Evolutionary conservation across 2,797 vertebrate genomes (phyloP), one percentile per base, ranked within the genome.

Genomic region (Onychomys leucogaster): DNA sequence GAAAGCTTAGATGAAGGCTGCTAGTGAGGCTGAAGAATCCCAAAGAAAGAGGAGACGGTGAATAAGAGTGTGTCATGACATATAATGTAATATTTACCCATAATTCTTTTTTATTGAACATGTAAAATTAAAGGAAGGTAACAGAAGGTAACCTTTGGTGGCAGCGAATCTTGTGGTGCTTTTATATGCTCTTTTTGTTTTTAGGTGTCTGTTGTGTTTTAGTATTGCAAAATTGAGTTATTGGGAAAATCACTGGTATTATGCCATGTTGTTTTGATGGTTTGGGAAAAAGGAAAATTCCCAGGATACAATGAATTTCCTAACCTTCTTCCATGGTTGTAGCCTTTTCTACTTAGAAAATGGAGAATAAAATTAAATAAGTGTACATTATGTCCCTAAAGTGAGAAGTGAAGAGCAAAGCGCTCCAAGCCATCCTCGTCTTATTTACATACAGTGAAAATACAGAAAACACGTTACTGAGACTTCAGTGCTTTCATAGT

Each of bases 331-430:
- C 4, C 2, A 55, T 81, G 92, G 65, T 32, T 94, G 55, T 87
- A 69, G 7, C 9, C 67, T 34, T 1, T 77, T 34, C 5, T 27
- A 34, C 19, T 32, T 34, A 82, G n/a, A 90, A 87, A 80, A 59
- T 46, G 14, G 10, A 55, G 84, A 91, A 86, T 55, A 71, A 55
- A 76, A 49, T 32, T 89, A 69, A 81, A 12, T 67, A 19, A 80
- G 7, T 80, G 90, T 92, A 95, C 27, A 77, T 9, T 61, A 5
- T 90, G 27, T 83, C 8, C 91, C 59, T 90, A 52, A 87, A 85
- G 41, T 43, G 80, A 82, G n/a, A 94, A 90, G 21, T 61, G 63
- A 29, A 19, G 69, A 46, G 69, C 25, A 43, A 10, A 43, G 32
- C 73, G 46, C 43, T 49, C 83, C 61, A 5, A 41, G 17, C 29